These are phyloP conservation scores for Spisula solida DNA, from an alignment of 2,888 invertebrate genomes.

Conservation along the genomic window DNA sequence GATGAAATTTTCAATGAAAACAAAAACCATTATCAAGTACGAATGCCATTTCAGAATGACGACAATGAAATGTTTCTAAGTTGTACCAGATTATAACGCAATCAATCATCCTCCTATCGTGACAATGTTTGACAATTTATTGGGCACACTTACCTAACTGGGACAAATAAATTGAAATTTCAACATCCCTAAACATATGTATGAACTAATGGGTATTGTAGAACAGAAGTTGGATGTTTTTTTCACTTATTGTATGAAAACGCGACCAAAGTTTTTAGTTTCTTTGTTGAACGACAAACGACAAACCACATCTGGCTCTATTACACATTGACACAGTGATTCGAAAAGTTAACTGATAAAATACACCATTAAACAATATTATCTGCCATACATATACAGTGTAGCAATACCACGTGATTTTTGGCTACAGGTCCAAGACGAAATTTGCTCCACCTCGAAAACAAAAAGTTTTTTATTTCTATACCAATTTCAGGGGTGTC, in stretches of 20 bases:
- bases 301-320: background rate
- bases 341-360: background rate
- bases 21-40: constrained; percentile 29
- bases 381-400: background rate
- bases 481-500: too few relatives aligned
- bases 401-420: too few relatives aligned
- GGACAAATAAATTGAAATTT: constrained; percentile 45
- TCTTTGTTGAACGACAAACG: background rate
- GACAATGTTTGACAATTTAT: constrained; percentile 43
- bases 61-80: constrained; percentile 37
- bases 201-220: background rate
- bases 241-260: background rate
- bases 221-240: background rate
- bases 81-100: constrained; percentile 18
- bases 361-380: background rate
- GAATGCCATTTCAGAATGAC: constrained; percentile 1
- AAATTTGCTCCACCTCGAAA: too few relatives aligned
- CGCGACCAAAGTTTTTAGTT: background rate
- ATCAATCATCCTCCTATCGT: constrained; percentile 48
- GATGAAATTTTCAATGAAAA: constrained; percentile 26
- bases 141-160: constrained; percentile 8
- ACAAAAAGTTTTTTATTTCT: too few relatives aligned
- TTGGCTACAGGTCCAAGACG: too few relatives aligned
- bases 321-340: background rate
- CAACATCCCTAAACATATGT: background rate